These are phyloP conservation scores for Asobara japonica DNA, from an alignment of 1,140 invertebrate genomes.

Conservation along the genomic window DNA sequence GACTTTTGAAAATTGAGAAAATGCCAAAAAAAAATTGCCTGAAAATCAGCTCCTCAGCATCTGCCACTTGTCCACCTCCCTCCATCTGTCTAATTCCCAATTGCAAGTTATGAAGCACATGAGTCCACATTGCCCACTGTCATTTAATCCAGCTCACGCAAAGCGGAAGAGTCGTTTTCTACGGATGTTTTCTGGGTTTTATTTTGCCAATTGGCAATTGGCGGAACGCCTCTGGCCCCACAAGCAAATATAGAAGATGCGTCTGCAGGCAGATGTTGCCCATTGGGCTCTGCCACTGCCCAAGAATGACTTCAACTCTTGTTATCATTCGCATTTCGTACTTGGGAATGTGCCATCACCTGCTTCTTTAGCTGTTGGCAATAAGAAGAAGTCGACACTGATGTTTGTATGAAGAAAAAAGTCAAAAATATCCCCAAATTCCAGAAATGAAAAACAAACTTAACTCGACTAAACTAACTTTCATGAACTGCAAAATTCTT, in stretches of 20 bases:
- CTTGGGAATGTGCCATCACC: conserved; percentile 7
- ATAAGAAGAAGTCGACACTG: neutral
- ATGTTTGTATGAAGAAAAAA: neutral
- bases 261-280: conserved; percentile 7
- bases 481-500: too few relatives aligned
- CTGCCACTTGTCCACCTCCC: neutral
- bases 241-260: neutral
- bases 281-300: neutral
- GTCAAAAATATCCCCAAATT: neutral
- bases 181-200: neutral
- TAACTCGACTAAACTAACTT: too few relatives aligned
- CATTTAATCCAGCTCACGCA: conserved; percentile 3
- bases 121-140: neutral
- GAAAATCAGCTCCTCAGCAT: neutral
- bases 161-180: neutral
- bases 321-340: conserved; percentile 9
- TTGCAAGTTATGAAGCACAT: neutral
- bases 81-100: neutral
- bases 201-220: conserved; percentile 8
- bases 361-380: conserved; percentile 4
- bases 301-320: conserved; percentile 8
- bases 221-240: neutral
- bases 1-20: too few relatives aligned
- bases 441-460: neutral
- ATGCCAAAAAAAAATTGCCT: neutral